Base-by-base conservation (phyloP, 2,113 vertebrate species). In the Pica pica region DNA sequence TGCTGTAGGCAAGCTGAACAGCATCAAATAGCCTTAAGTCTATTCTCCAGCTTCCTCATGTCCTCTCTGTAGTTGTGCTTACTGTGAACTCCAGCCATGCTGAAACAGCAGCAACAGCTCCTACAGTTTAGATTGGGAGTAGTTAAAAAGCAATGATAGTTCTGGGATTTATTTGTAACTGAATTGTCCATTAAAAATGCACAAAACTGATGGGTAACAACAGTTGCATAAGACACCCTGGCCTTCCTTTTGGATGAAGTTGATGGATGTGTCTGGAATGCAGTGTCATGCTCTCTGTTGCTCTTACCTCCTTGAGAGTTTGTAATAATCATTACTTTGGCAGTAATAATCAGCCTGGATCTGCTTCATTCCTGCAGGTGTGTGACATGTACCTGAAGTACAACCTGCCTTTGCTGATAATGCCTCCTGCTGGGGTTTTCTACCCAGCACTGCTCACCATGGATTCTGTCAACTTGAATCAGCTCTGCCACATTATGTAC, bases 401-500 rank as follows among this genome's bases (percentile, higher is more conserved):
- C 83, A 96, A 97, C 41, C 97, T 99, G 85, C 99, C 99, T 16
- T 93, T 99, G 56, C 88, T 99, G 92, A 95, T 99, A 67, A 93
- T 99, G 97, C 98, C 98, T 83, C 99, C 99, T 35, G 87, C 98
- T 93, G 98, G 98, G 37, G 97, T 99, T 60, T 99, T 99, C 96
- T 99, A 99, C 93, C 97, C 98, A 15, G 98, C 98, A 2, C 97
- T 99, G 30, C 97, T 99, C 55, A 98, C 98, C 95, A 97, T 98
- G 63, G 98, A 99, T 95, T 94, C 98, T 3, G 94, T 98, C 86
- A 98, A 91, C 64, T 96, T 99, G 84, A 99, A 99, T 97, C 98
- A 98, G 39, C 98, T 99, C 77, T 99, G 99, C 95, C 98, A 98
- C 95, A 98, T 99, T 92, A 99, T 99, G 98, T 96, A 98, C 98